phyloP scores from a whole-genome alignment of 1,140 invertebrate species.

The Anthonomus grandis region DNA sequence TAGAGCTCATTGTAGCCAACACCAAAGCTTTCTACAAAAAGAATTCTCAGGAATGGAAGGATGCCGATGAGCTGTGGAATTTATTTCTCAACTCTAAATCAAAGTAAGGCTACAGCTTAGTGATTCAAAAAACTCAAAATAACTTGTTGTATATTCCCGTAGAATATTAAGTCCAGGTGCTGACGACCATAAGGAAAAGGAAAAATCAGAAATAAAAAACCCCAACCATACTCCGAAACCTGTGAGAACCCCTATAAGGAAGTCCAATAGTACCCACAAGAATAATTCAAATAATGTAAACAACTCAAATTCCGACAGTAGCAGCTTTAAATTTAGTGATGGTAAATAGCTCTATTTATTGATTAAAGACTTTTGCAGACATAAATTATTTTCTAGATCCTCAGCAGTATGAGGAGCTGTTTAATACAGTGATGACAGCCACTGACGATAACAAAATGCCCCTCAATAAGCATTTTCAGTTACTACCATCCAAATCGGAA shows the following conservation, averaged over 20 bases:
- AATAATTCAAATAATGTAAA: constrained; percentile 51
- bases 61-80: constrained; percentile 89
- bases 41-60: constrained; percentile 81
- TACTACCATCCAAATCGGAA: constrained; percentile 84
- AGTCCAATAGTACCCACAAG: constrained; percentile 8
- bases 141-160: constrained; percentile 1
- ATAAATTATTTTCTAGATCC: constrained; percentile 7
- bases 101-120: constrained; percentile 28
- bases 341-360: constrained; percentile 6
- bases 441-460: constrained; percentile 72
- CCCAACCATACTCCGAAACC: constrained; percentile 25
- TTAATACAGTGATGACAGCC: constrained; percentile 76
- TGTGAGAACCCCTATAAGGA: constrained; percentile 44
- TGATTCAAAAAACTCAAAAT: not conserved
- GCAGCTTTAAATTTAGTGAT: constrained; percentile 55
- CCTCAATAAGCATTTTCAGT: constrained; percentile 80
- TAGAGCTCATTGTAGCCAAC: constrained; percentile 86
- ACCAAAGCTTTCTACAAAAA: constrained; percentile 92
- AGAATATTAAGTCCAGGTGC: constrained; percentile 47
- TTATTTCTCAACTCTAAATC: constrained; percentile 63
- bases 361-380: not conserved
- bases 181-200: constrained; percentile 58
- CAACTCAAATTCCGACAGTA: constrained; percentile 66
- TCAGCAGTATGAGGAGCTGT: constrained; percentile 74
- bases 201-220: constrained; percentile 46